These are phyloP conservation scores for Ferdinandea cuprea DNA, from an alignment of 2,888 invertebrate genomes.

Conservation along the genomic window DNA sequence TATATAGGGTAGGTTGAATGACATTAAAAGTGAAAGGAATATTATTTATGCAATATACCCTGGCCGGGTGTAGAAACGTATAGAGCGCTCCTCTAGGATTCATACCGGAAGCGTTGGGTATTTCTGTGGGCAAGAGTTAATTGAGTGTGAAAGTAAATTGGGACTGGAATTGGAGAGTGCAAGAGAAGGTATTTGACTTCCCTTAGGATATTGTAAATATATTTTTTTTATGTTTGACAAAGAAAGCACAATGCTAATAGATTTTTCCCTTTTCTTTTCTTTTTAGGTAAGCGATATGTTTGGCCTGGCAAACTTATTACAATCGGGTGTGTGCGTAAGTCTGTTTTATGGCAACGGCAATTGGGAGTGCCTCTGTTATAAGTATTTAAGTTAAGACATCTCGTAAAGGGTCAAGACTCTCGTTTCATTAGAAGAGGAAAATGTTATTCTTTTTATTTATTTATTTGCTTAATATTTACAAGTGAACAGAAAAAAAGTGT, in stretches of 20 bases:
- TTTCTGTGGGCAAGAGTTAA: not conserved
- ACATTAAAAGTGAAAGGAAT: constrained; percentile 32
- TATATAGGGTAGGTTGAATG: constrained; percentile 19
- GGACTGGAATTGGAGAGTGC: not conserved
- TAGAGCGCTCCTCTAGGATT: not conserved
- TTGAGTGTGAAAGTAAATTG: not conserved
- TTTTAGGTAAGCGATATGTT: constrained; percentile 42
- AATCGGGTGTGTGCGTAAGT: not conserved
- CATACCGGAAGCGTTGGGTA: not conserved
- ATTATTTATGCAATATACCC: constrained; percentile 2
- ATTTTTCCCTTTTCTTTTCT: constrained; percentile 7
- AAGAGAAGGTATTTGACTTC: too few relatives aligned
- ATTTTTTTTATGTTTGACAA: too few relatives aligned
- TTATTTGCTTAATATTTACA: too few relatives aligned
- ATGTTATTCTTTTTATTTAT: too few relatives aligned
- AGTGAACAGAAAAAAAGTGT: too few relatives aligned
- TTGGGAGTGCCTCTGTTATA: not conserved
- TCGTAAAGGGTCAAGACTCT: too few relatives aligned
- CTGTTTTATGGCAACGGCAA: too few relatives aligned
- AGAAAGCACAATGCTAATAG: not conserved
- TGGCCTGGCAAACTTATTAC: not conserved
- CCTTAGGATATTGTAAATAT: too few relatives aligned
- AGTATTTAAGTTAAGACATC: not conserved
- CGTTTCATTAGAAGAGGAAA: too few relatives aligned
- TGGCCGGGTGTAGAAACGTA: not conserved